Evolutionary conservation across 1,140 invertebrate species (phyloP).

Genomic region (Bombus vancouverensis): DNA sequence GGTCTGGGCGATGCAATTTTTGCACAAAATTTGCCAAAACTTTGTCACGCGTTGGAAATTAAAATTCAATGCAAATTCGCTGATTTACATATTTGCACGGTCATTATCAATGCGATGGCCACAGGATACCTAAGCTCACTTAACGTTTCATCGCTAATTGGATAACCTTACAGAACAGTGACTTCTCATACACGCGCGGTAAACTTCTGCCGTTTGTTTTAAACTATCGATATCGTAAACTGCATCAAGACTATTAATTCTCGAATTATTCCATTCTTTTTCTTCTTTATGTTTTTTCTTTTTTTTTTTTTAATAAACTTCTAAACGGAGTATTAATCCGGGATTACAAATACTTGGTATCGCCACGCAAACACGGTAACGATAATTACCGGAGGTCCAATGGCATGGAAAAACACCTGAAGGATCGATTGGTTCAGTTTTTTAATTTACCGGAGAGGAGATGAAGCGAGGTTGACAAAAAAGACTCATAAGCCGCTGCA

Average conservation of each 20-base stretch:
- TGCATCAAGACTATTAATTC: not conserved
- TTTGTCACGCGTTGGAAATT: not conserved
- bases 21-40: not conserved
- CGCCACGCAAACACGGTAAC: not conserved
- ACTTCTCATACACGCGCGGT: not conserved
- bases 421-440: not conserved
- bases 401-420: not conserved
- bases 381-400: not conserved
- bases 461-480: not conserved
- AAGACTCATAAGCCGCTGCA: not conserved
- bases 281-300: no score
- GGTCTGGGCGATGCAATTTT: no score
- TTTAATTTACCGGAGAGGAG: conserved; percentile 16
- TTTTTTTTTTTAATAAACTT: not conserved
- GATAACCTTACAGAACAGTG: not conserved
- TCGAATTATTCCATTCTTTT: no score
- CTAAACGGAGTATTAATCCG: not conserved
- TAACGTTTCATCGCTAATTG: not conserved
- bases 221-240: not conserved
- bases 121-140: not conserved
- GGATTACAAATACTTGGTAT: not conserved
- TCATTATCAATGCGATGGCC: not conserved
- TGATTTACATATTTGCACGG: not conserved
- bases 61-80: not conserved
- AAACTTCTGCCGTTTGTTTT: no score